These are phyloP conservation scores for Zygogramma bicolorata DNA, from an alignment of 2,888 invertebrate genomes.

Conservation along the genomic window DNA sequence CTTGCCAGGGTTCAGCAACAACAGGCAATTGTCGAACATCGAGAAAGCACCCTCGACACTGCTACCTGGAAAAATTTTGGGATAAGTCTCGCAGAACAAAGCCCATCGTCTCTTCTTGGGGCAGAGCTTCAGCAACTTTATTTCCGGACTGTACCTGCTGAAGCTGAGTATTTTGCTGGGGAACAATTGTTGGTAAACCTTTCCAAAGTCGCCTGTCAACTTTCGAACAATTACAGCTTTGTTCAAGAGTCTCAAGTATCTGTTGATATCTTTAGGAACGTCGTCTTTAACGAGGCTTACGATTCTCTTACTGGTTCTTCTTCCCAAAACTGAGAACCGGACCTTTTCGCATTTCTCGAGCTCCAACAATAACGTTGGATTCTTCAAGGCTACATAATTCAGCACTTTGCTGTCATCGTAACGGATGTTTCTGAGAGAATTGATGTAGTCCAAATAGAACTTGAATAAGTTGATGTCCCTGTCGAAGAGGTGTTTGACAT, in stretches of 20 bases:
- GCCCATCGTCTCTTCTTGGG: conserved; percentile 43
- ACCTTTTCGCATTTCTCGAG: conserved; percentile 27
- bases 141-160: not conserved
- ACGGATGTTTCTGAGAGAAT: not conserved
- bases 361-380: conserved; percentile 39
- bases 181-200: conserved; percentile 36
- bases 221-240: conserved; percentile 34
- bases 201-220: conserved; percentile 33
- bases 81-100: conserved; percentile 38
- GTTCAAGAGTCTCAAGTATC: conserved; percentile 33
- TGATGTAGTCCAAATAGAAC: conserved; percentile 41
- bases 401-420: conserved; percentile 41
- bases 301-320: conserved; percentile 38
- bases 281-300: conserved; percentile 36
- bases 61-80: conserved; percentile 28
- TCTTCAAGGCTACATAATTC: conserved; percentile 36
- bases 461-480: conserved; percentile 39
- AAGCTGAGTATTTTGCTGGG: conserved; percentile 30
- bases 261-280: conserved; percentile 32
- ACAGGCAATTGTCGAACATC: conserved; percentile 13
- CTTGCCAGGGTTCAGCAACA: conserved; percentile 30
- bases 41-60: conserved; percentile 27
- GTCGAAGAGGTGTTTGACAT: conserved; percentile 45
- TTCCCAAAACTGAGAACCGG: conserved; percentile 25
- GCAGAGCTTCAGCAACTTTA: conserved; percentile 36